Conservation (phyloP, 2,888 invertebrate species). For the Conops quadrifasciatus region DNA sequence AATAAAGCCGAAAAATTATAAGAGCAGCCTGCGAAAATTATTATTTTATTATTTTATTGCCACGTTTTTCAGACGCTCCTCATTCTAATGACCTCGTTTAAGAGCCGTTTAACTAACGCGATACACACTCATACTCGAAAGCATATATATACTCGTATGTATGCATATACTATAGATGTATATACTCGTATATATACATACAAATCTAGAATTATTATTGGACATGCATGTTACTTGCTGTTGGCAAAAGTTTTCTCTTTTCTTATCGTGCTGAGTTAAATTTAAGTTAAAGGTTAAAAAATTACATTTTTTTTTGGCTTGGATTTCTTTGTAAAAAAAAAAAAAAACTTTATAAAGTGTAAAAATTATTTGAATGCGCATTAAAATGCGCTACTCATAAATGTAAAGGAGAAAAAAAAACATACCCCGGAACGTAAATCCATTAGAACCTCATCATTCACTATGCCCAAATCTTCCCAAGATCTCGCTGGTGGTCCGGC, state of each 20-base stretch:
- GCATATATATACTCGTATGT: not conserved
- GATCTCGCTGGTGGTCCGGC: conserved; percentile 52
- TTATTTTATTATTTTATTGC: conserved; percentile 6
- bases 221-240: conserved; percentile 31
- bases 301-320: no score
- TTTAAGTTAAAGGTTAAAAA: no score
- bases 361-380: not conserved
- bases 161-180: not conserved
- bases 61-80: not conserved
- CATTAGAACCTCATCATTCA: conserved; percentile 70
- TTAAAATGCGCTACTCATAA: no score
- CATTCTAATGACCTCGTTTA: conserved; percentile 32
- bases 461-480: conserved; percentile 73
- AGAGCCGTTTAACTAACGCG: not conserved
- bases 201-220: conserved; percentile 31
- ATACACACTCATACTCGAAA: no score
- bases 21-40: not conserved
- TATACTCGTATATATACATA: not conserved
- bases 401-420: conserved; percentile 24
- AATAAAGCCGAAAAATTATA: not conserved
- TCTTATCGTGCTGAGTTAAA: conserved; percentile 26
- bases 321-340: not conserved
- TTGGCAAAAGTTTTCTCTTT: not conserved
- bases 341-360: not conserved
- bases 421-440: conserved; percentile 77